These are phyloP conservation scores for Manis pentadactyla DNA, from an alignment of 2,797 vertebrate genomes.

Conservation along the genomic window DNA sequence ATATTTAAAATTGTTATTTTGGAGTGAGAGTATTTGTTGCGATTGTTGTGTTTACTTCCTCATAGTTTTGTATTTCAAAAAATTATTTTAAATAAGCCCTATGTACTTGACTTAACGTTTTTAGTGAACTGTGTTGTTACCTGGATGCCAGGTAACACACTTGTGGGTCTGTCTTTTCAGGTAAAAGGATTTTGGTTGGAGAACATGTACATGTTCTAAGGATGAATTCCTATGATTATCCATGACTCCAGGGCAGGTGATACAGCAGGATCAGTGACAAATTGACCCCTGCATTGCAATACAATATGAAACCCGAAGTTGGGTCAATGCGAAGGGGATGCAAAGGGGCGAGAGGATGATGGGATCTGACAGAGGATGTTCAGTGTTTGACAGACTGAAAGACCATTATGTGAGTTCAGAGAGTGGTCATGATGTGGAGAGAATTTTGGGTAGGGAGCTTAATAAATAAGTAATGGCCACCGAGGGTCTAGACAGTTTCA, in stretches of 20 bases:
- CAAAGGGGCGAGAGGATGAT: background rate
- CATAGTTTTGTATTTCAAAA: background rate
- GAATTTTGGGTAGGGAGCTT: slow-evolving; percentile 58
- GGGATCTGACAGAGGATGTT: background rate
- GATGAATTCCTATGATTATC: background rate
- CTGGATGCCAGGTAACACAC: background rate
- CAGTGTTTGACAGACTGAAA: background rate
- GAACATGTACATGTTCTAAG: background rate
- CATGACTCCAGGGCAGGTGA: background rate
- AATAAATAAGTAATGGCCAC: slow-evolving; percentile 74
- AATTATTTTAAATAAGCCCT: background rate
- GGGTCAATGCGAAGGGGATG: background rate
- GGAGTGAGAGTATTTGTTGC: background rate
- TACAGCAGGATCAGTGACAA: background rate
- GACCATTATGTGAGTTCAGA: slow-evolving; percentile 58
- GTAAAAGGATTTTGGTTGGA: background rate
- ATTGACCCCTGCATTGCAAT: background rate
- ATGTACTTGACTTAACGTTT: background rate
- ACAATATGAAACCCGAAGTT: background rate
- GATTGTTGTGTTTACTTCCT: background rate
- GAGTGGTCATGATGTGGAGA: background rate
- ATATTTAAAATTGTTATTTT: background rate
- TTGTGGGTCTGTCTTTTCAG: background rate
- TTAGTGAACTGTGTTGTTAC: background rate
- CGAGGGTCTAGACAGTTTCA: slow-evolving; percentile 65